Evolutionary conservation across 2,888 invertebrate species (phyloP), one percentile per base, ranked within the genome.

Genomic region (Tetranychus truncatus): DNA sequence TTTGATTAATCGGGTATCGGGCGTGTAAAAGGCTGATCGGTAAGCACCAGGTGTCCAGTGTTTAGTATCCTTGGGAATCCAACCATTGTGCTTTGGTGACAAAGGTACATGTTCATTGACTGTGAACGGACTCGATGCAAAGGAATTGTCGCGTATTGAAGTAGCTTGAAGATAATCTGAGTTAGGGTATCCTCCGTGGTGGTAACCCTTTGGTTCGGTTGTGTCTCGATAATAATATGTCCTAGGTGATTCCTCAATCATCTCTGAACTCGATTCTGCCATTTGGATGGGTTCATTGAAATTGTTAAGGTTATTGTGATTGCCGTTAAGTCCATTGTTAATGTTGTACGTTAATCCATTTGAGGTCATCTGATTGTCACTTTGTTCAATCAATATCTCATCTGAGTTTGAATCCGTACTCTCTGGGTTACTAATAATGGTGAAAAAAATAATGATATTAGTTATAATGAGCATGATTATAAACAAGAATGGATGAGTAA

Each of bases 31-130:
- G 18, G 69, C 69, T 20, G 69, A 69, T 24, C 69, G 69, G 20
- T 69, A 69, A 21, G 69, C 21, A 69, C 69, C 69, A 0, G 69
- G 69, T 20, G n/a, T 69, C 69, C 69, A 69, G 11, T 69, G 69
- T 69, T 69, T 69, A 24, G 6, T 69, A 69, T 69, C 20, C 69
- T 69, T 69, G n/a, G 69, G 69, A 21, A 69, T 69, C 69, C 69
- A 69, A 11, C 69, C 69, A 69, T 69, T 69, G 34, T 69, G 69
- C 5, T 6, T 21, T 11, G 69, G 69, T 24, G 20, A 24, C 18
- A 20, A 11, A 20, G 69, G 69, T 20, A 69, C 21, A 69, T 69
- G 69, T 20, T 20, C 20, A 69, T 69, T 69, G 11, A 24, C 21
- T 11, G 34, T 20, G 20, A 69, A 69, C 34, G 69, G 69, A 69